Conservation (phyloP, 2,888 invertebrate genomes). For the Smittia sp. region DNA sequence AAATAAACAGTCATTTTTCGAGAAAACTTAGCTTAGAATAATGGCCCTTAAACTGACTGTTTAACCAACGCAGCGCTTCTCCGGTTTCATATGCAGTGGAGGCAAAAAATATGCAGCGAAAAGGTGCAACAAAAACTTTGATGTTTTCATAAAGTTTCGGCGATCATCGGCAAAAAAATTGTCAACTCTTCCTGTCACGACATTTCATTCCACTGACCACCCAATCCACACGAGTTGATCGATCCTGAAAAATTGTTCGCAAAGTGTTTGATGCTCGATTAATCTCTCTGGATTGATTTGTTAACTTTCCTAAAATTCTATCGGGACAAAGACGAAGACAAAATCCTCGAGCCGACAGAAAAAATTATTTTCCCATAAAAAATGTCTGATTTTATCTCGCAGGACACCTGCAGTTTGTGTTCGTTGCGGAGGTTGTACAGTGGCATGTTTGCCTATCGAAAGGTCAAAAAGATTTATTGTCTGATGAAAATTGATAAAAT, state of each 20-base stretch:
- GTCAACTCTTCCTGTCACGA: not conserved
- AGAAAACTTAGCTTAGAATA: not conserved
- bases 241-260: not conserved
- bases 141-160: not conserved
- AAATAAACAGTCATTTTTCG: no score
- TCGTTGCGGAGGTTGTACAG: not conserved
- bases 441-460: not conserved
- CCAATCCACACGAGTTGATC: not conserved
- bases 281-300: not conserved
- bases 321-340: not conserved
- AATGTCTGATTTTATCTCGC: not conserved
- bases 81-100: not conserved
- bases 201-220: constrained; percentile 8
- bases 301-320: not conserved
- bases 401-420: not conserved
- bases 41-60: not conserved
- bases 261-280: no score
- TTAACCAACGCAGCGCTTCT: not conserved
- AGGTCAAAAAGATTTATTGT: constrained; percentile 12
- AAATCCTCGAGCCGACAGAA: not conserved
- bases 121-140: constrained; percentile 5
- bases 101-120: constrained; percentile 4
- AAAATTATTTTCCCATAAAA: constrained; percentile 4
- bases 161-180: not conserved
- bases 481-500: constrained; percentile 12